Evolutionary conservation across 2,797 vertebrate species (phyloP).

Genomic region (Eulemur coronatus): DNA sequence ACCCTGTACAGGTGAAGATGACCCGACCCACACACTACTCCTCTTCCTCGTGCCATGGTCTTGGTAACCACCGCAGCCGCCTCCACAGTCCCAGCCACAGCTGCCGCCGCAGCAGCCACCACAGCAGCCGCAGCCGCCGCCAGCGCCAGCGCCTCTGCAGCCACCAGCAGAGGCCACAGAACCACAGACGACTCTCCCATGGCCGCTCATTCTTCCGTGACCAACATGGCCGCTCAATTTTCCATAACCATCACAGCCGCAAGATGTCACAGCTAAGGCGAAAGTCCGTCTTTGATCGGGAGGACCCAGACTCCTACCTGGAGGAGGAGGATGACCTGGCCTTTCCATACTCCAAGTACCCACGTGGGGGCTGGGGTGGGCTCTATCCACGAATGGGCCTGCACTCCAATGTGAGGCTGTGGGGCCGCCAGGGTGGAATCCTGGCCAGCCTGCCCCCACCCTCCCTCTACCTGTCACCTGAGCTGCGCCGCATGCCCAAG

Average conservation of each 20-base stretch:
- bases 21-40: not conserved
- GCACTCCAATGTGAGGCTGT: slow-evolving; percentile 37
- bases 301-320: slow-evolving; percentile 34
- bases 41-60: not conserved
- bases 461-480: slow-evolving; percentile 61
- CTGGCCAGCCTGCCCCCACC: slow-evolving; percentile 67
- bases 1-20: slow-evolving; percentile 69
- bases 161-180: not conserved
- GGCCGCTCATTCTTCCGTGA: not conserved
- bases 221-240: not conserved
- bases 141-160: not conserved
- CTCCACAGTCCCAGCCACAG: not conserved
- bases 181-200: not conserved
- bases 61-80: not conserved
- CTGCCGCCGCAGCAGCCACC: not conserved
- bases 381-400: not conserved
- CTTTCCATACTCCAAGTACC: slow-evolving; percentile 38
- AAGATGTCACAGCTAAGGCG: not conserved
- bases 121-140: not conserved
- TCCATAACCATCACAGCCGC: not conserved
- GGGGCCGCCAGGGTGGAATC: slow-evolving; percentile 64
- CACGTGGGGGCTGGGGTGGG: not conserved
- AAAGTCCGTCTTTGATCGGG: not conserved
- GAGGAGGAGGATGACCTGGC: not conserved
- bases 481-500: slow-evolving; percentile 63